Evolutionary conservation across 2,113 vertebrate genomes (phyloP).

Genomic region (Periophthalmus modestus): DNA sequence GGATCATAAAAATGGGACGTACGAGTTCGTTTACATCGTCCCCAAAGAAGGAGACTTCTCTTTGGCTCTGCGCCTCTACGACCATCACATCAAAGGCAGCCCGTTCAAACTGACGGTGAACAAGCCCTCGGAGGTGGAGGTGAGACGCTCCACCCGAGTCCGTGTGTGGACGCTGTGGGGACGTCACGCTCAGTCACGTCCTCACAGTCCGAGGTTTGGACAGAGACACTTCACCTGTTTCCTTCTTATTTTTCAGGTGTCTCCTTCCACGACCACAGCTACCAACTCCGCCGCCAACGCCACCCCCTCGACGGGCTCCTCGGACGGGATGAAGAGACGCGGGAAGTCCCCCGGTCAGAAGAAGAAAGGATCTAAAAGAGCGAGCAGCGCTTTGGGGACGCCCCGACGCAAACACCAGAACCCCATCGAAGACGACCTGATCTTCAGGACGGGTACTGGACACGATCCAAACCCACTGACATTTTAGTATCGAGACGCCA

Average conservation of each 20-base stretch:
- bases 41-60: conserved; percentile 95
- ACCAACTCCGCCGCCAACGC: conserved; percentile 75
- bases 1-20: conserved; percentile 96
- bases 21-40: conserved; percentile 91
- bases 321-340: conserved; percentile 90
- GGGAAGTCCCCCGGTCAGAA: conserved; percentile 96
- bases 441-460: conserved; percentile 88
- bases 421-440: conserved; percentile 95
- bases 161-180: too few relatives aligned
- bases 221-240: not conserved
- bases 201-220: not conserved
- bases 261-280: conserved; percentile 72
- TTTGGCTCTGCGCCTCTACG: conserved; percentile 89
- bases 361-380: conserved; percentile 91
- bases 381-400: conserved; percentile 94
- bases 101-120: conserved; percentile 90
- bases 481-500: too few relatives aligned
- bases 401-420: conserved; percentile 91
- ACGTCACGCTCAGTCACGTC: too few relatives aligned
- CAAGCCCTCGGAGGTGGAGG: conserved; percentile 68
- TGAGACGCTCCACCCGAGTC: not conserved
- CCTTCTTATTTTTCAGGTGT: conserved; percentile 46
- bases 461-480: too few relatives aligned
- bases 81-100: conserved; percentile 98
- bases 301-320: conserved; percentile 78